Evolutionary conservation across 2,888 invertebrate genomes (phyloP).

Genomic region (Chrysopilus asiliformis): DNA sequence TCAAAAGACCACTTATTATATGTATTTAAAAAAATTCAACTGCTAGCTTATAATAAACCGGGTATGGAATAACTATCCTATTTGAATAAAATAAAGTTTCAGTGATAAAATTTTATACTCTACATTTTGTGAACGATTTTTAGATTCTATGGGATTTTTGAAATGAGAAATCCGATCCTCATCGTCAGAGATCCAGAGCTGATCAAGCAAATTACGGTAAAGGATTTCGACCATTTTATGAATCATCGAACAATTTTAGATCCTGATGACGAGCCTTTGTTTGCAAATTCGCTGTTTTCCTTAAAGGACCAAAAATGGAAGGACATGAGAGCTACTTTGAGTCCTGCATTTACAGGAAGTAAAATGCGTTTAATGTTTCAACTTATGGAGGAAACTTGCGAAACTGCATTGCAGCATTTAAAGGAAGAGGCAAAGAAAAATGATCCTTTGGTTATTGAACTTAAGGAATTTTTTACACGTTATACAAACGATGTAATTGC

Average conservation of each 20-base stretch:
- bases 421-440: background rate
- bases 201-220: constrained; percentile 40
- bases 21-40: too few relatives aligned
- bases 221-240: constrained; percentile 44
- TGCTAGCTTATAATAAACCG: too few relatives aligned
- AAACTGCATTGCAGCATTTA: background rate
- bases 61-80: too few relatives aligned
- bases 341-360: constrained; percentile 37
- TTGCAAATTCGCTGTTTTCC: constrained; percentile 33
- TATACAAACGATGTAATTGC: constrained; percentile 37
- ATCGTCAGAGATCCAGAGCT: constrained; percentile 42
- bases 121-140: too few relatives aligned
- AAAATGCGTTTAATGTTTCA: constrained; percentile 38
- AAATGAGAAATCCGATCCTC: constrained; percentile 33
- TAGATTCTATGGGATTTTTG: constrained; percentile 31
- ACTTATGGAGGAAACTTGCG: constrained; percentile 3
- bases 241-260: constrained; percentile 36
- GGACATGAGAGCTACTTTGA: constrained; percentile 36
- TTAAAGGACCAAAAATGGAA: constrained; percentile 36
- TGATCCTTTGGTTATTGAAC: constrained; percentile 22
- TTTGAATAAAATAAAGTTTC: too few relatives aligned
- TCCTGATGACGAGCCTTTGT: constrained; percentile 36
- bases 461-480: constrained; percentile 30
- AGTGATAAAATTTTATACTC: too few relatives aligned
- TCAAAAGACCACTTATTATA: too few relatives aligned